Base-by-base conservation (phyloP, 2,888 invertebrate genomes). In the Cephus spinipes region DNA sequence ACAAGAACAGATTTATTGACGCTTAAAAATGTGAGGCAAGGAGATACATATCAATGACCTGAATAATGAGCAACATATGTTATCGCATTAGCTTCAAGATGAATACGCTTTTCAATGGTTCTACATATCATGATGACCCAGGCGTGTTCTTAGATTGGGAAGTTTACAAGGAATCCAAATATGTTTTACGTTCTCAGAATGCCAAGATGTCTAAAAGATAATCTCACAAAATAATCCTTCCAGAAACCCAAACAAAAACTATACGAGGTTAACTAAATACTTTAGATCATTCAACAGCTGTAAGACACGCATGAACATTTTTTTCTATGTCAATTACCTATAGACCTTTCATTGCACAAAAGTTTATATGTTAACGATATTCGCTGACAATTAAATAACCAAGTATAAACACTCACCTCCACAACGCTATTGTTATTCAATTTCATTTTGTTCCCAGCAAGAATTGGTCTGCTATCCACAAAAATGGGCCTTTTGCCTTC, bases 401-500 rank as follows among this genome's bases (percentile, higher is more conserved):
- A 55, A 23, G 55, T 55, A 55, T 23, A 55, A 2, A 23, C 9
- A 55, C 55, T 55, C 55, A 96, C 97, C 94, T 99, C 99, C 77
- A 99, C 96, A 15, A 98, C 97, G 82, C 98, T 97, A 91, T 98
- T 98, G 92, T 99, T 97, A 89, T 96, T 96, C 30, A 99, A 93
- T 86, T 97, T 96, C 78, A 97, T 96, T 93, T 98, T 98, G 92
- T 96, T 97, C 73, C 98, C 98, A 76, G 95, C 94, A 12, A 98
- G 93, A 77, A 99, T 94, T 0, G 98, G 98, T 80, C 96, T 94
- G 2, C 98, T 98, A 91, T 99, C 98, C 9, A 99, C 96, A 91
- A 97, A 98, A 87, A 99, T 96, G 3, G 98, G 97, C 80, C 98
- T 93, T 90, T 98, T 98, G 32, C 99, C 99, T 91, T 98, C 98